A percentile compares a stretch with the other conserved stretches of the same genome.
phyloP scores from a whole-genome alignment of 1,140 invertebrate genomes.

The Prorops nasuta region DNA sequence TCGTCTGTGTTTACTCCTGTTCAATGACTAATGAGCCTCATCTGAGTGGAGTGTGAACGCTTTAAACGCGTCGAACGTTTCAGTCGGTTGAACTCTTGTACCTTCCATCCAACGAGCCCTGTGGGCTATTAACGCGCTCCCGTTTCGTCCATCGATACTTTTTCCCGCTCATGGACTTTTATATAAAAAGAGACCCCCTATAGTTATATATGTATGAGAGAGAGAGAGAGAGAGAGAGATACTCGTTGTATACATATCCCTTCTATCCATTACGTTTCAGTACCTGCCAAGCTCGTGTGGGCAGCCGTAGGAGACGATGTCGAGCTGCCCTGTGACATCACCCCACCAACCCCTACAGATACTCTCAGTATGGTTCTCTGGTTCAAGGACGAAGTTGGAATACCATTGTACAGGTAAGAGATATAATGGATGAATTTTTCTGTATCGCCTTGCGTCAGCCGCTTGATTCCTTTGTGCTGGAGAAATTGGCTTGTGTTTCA shows the following conservation, averaged over 20 bases:
- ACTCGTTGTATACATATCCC: no score
- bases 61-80: neutral
- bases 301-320: constrained; percentile 71
- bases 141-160: no score
- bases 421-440: neutral
- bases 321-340: constrained; percentile 78
- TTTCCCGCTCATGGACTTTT: no score
- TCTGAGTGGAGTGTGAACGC: neutral
- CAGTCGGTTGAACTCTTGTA: no score
- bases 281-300: constrained; percentile 68
- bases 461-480: neutral
- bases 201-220: no score
- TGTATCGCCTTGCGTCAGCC: neutral
- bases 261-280: constrained; percentile 49
- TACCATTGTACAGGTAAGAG: constrained; percentile 80
- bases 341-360: constrained; percentile 68
- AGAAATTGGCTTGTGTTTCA: neutral
- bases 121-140: no score
- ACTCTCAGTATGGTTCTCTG: constrained; percentile 78
- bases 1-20: neutral
- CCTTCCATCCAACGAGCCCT: no score
- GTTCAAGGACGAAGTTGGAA: constrained; percentile 79
- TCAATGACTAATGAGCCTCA: neutral
- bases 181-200: no score
- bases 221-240: no score